Percentiles rank a stretch among this genome's conserved stretches.
phyloP scores from a whole-genome alignment of 2,113 vertebrate species.

The crab-eating macaque (Macaca fascicularis) region T2T-MFA8v1.1 NC_088379.1:6955501-6956000 shows the following conservation, averaged over 20 bases:
- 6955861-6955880: accelerated
- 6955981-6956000: neutral
- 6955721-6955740: accelerated
- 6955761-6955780: too few relatives aligned
- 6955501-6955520: accelerated
- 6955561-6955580: neutral
- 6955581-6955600: neutral
- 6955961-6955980: neutral
- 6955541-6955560: neutral
- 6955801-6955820: too few relatives aligned
- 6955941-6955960: too few relatives aligned
- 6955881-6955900: too few relatives aligned
- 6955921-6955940: too few relatives aligned
- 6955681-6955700: too few relatives aligned
- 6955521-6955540: neutral
- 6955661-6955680: neutral
- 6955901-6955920: too few relatives aligned
- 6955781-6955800: too few relatives aligned
- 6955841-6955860: too few relatives aligned
- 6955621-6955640: neutral
- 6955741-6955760: too few relatives aligned
- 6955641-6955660: neutral
- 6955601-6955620: neutral
- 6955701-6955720: too few relatives aligned
- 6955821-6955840: too few relatives aligned